phyloP scores from a whole-genome alignment of 1,140 invertebrate species.

The Drosophila seguyi region DNA sequence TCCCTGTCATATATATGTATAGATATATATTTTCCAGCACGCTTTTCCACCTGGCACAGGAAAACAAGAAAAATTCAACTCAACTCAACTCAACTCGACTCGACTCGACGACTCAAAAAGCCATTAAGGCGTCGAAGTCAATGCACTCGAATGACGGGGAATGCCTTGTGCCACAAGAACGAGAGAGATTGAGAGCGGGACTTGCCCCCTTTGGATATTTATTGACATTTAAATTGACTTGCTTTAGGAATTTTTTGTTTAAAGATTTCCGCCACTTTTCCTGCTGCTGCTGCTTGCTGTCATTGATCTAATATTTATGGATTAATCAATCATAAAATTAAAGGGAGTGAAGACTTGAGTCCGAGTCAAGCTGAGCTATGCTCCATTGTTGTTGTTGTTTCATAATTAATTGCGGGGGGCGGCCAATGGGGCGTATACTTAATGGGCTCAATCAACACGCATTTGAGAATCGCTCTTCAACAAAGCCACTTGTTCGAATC shows the following conservation, averaged over 20 bases:
- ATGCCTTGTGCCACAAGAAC: too few species aligned
- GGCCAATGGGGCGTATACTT: conserved; percentile 21
- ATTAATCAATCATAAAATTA: conserved; percentile 43
- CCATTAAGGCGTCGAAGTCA: conserved; percentile 65
- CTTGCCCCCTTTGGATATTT: conserved; percentile 50
- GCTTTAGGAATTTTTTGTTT: conserved; percentile 7
- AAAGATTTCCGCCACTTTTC: conserved; percentile 7
- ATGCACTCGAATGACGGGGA: conserved; percentile 48
- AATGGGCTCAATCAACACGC: conserved; percentile 32
- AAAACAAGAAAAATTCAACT: conserved; percentile 20
- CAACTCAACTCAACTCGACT: conserved; percentile 19
- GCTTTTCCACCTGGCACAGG: conserved; percentile 16
- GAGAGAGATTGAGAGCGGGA: too few species aligned
- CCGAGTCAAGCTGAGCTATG: neutral
- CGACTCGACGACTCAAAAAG: conserved; percentile 51
- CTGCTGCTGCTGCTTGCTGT: conserved; percentile 1
- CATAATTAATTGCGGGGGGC: conserved; percentile 31
- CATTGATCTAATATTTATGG: conserved; percentile 48
- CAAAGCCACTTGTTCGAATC: conserved; percentile 14
- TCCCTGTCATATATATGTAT: neutral
- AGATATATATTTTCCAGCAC: conserved; percentile 1
- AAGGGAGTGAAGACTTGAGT: neutral
- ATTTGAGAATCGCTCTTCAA: neutral
- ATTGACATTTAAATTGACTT: conserved; percentile 66
- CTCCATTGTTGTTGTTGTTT: neutral